Percentiles rank a stretch among this genome's conserved stretches.
Conservation (phyloP, 1,140 invertebrate genomes). For the Brachionus paranguensis region DNA sequence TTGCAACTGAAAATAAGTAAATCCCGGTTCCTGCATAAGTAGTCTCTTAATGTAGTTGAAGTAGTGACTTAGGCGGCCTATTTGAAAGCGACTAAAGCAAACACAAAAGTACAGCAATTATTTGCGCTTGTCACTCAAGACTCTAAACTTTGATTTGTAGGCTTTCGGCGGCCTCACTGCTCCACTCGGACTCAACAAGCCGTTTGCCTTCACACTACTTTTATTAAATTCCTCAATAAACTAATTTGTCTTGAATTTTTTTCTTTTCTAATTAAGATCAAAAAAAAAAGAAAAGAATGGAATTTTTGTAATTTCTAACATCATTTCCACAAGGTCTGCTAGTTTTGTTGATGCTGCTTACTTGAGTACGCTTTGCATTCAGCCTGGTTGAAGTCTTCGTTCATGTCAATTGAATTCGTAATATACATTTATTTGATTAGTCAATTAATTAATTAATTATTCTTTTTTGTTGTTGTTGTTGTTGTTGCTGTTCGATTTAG, state of each 20-base stretch:
- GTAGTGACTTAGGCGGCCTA: background rate
- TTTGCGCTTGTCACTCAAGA: constrained; percentile 26
- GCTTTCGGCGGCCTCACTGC: background rate
- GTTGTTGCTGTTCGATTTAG: no score
- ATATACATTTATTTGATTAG: constrained; percentile 1
- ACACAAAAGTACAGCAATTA: background rate
- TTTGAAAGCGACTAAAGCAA: background rate
- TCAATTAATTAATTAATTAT: background rate
- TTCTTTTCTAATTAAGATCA: background rate
- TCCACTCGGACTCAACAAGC: background rate
- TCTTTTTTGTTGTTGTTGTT: background rate
- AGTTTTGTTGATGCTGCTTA: background rate
- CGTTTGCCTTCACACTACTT: background rate
- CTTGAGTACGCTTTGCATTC: background rate
- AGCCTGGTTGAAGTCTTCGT: background rate
- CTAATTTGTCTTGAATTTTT: background rate
- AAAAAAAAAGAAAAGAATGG: background rate
- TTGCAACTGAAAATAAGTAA: background rate
- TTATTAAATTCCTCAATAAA: background rate
- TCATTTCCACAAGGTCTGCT: no score
- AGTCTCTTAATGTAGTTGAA: background rate
- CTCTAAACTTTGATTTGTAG: background rate
- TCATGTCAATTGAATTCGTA: constrained; percentile 14
- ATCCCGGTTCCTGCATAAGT: background rate
- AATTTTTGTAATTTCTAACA: background rate